These are phyloP conservation scores for Ichneumoninae sp. DNA, from an alignment of 2,888 invertebrate species.

Conservation along the genomic window DNA sequence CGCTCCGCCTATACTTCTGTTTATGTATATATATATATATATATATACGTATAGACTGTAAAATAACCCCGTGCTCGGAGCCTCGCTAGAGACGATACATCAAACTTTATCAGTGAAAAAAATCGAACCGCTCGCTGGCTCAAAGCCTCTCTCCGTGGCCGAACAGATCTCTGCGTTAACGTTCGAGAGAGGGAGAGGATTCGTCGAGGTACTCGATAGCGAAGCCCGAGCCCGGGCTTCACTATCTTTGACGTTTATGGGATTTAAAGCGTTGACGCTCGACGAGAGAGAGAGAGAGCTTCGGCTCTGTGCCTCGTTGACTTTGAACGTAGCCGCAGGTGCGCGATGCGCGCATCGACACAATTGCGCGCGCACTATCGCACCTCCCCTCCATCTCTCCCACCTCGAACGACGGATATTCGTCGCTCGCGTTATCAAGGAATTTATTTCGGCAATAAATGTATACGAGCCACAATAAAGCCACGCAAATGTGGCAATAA, in stretches of 20 bases:
- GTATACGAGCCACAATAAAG: slow-evolving; percentile 61
- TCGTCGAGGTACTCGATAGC: slow-evolving; percentile 51
- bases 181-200: slow-evolving; percentile 18
- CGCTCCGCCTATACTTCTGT: not conserved
- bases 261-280: slow-evolving; percentile 64
- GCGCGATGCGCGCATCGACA: slow-evolving; percentile 29
- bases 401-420: slow-evolving; percentile 45
- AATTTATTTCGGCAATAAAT: slow-evolving; percentile 65
- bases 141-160: slow-evolving; percentile 23
- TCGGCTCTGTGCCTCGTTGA: slow-evolving; percentile 39
- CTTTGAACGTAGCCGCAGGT: slow-evolving; percentile 56
- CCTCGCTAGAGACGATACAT: slow-evolving; percentile 30
- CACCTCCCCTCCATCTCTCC: not conserved
- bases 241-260: slow-evolving; percentile 67
- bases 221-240: slow-evolving; percentile 51
- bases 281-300: slow-evolving; percentile 34
- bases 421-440: slow-evolving; percentile 64
- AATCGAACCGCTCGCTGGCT: slow-evolving; percentile 34
- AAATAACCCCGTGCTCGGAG: slow-evolving; percentile 26
- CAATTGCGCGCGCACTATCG: slow-evolving; percentile 40
- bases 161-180: not conserved
- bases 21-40: not conserved
- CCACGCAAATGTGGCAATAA: slow-evolving; percentile 55
- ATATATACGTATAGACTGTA: not conserved
- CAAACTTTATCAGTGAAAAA: slow-evolving; percentile 54